A percentile compares a stretch with the other conserved stretches of the same genome.
phyloP scores from a whole-genome alignment of 2,888 invertebrate genomes.

The Eurytoma californica region DNA sequence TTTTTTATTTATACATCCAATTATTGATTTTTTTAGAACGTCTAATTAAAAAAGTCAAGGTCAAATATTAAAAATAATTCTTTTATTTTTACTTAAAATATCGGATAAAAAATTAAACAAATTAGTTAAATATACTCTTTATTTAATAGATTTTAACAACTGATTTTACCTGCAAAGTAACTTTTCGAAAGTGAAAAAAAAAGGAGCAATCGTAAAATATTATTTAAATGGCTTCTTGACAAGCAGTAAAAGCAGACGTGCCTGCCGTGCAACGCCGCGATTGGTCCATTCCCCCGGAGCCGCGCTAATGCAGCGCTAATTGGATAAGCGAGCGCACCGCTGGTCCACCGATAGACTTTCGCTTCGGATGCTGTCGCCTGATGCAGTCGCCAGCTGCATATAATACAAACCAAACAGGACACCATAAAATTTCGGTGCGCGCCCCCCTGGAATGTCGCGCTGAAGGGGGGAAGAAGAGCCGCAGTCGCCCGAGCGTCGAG shows the following conservation, averaged over 20 bases:
- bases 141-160: too few species aligned
- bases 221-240: conserved; percentile 28
- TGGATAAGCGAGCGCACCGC: not conserved
- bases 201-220: not conserved
- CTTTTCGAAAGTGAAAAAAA: too few species aligned
- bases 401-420: conserved; percentile 21
- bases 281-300: conserved; percentile 34
- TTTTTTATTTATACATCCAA: not conserved
- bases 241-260: not conserved
- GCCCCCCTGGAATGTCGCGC: conserved; percentile 26
- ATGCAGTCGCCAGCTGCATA: conserved; percentile 17
- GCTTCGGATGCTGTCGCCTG: conserved; percentile 12
- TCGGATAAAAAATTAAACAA: too few species aligned
- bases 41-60: not conserved
- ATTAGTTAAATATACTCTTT: too few species aligned
- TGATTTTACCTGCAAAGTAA: too few species aligned
- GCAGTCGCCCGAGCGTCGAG: not conserved
- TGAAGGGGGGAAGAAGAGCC: not conserved
- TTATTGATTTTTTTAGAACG: not conserved
- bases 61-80: too few species aligned
- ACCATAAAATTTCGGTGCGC: conserved; percentile 50
- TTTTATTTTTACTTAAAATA: too few species aligned
- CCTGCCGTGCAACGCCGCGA: not conserved
- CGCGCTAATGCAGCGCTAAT: conserved; percentile 2
- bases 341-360: conserved; percentile 23